phyloP scores from a whole-genome alignment of 2,888 invertebrate species.

The Spodoptera exigua region DNA sequence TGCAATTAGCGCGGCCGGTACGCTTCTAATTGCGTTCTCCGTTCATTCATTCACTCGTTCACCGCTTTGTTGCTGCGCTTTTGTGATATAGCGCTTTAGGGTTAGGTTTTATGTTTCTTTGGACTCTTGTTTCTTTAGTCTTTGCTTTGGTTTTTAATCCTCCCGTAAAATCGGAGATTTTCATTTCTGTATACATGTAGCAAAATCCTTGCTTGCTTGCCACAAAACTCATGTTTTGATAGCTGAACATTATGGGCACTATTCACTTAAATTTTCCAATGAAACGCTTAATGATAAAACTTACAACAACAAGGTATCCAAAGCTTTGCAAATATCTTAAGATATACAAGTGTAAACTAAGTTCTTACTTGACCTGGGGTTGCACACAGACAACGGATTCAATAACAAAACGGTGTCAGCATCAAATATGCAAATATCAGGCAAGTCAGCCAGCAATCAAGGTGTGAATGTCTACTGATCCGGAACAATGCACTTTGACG shows the following conservation, averaged over 20 bases:
- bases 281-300: no score
- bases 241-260: no score
- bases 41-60: conserved; percentile 61
- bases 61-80: conserved; percentile 62
- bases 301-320: no score
- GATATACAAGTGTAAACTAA: conserved; percentile 2
- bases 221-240: no score
- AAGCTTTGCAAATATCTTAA: background rate
- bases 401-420: conserved; percentile 36
- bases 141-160: conserved; percentile 9
- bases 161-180: conserved; percentile 7
- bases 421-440: conserved; percentile 51
- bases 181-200: background rate
- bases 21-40: conserved; percentile 71
- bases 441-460: conserved; percentile 50
- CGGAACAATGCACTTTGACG: conserved; percentile 47
- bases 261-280: no score
- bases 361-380: conserved; percentile 1
- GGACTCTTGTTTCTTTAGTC: conserved; percentile 14
- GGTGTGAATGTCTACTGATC: conserved; percentile 36
- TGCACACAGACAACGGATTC: conserved; percentile 15
- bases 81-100: conserved; percentile 56
- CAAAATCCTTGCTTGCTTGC: no score
- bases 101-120: conserved; percentile 32
- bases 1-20: conserved; percentile 74